Evolutionary conservation across 2,888 invertebrate genomes (phyloP).

Genomic region (Pseudeuparius sepicola): DNA sequence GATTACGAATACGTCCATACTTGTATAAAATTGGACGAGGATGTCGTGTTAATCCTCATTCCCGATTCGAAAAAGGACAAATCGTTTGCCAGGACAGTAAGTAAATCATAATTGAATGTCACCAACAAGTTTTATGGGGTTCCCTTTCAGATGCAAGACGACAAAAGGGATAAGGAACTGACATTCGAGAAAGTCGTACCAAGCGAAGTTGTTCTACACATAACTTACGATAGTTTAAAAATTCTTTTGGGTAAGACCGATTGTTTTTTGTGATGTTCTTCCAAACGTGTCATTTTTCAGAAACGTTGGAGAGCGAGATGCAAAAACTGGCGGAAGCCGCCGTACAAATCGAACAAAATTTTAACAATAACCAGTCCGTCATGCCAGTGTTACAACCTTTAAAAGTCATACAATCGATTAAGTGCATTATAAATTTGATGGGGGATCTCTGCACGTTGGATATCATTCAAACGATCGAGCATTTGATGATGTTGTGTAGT

Average conservation of each 20-base stretch:
- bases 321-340: constrained; percentile 62
- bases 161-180: constrained; percentile 63
- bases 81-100: constrained; percentile 66
- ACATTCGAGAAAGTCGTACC: constrained; percentile 72
- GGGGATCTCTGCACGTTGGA: constrained; percentile 85
- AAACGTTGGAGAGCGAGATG: constrained; percentile 74
- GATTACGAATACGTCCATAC: constrained; percentile 91
- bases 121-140: no score
- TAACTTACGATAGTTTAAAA: constrained; percentile 73
- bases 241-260: constrained; percentile 74
- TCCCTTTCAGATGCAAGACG: constrained; percentile 62
- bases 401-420: constrained; percentile 82
- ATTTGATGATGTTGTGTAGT: constrained; percentile 29
- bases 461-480: constrained; percentile 61
- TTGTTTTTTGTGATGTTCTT: no score
- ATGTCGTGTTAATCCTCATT: constrained; percentile 61
- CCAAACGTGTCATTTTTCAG: constrained; percentile 43
- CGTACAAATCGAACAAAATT: constrained; percentile 38
- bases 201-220: constrained; percentile 59
- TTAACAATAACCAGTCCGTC: constrained; percentile 35
- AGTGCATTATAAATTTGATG: constrained; percentile 82
- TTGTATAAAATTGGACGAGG: constrained; percentile 86
- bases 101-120: constrained; percentile 21
- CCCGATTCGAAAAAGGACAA: constrained; percentile 57
- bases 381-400: constrained; percentile 47